These are phyloP conservation scores for Nesoenas mayeri DNA, from an alignment of 2,113 vertebrate species.

Conservation along the genomic window DNA sequence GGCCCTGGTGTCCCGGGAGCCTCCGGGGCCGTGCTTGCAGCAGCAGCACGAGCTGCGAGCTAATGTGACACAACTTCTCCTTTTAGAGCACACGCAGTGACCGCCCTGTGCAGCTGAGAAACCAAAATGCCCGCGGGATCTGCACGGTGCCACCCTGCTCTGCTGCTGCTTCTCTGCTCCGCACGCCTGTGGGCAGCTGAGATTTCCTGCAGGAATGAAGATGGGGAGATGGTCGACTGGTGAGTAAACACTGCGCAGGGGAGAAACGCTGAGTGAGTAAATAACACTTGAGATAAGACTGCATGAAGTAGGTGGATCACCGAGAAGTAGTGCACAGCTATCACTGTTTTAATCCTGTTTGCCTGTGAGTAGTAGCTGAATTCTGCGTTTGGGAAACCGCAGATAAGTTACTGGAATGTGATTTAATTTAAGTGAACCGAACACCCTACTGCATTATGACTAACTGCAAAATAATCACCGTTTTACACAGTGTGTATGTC, in stretches of 20 bases:
- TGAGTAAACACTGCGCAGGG: conserved; percentile 67
- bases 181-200: conserved; percentile 10
- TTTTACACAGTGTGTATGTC: not conserved
- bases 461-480: not conserved
- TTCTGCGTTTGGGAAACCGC: not conserved
- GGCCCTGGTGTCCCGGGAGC: not conserved
- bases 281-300: not conserved
- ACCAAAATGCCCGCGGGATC: conserved; percentile 54
- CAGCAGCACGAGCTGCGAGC: not conserved
- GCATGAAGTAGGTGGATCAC: not conserved
- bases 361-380: not conserved
- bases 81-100: not conserved
- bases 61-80: conserved; percentile 6
- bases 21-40: not conserved
- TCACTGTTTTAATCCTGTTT: not conserved
- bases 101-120: not conserved
- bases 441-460: not conserved
- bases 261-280: not conserved
- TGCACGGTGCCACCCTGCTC: not conserved
- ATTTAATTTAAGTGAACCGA: not conserved
- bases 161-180: conserved; percentile 35
- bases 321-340: not conserved
- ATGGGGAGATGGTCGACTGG: conserved; percentile 89
- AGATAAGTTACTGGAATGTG: not conserved
- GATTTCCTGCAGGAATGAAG: conserved; percentile 88